Conservation (phyloP, 2,113 vertebrate genomes). For the Salvelinus sp. region DNA sequence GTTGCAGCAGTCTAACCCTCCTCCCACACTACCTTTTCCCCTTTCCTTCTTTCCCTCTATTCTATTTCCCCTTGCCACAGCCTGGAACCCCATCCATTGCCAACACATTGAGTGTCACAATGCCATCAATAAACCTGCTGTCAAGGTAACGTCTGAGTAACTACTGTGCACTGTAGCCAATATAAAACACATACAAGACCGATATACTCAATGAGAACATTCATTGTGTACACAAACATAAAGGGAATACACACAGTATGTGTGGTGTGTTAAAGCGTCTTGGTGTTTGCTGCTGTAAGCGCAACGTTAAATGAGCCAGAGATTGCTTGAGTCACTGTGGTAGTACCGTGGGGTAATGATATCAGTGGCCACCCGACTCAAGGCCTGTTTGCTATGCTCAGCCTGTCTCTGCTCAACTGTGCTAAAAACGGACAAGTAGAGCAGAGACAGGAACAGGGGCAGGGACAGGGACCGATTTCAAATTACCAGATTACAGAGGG, state of each 20-base stretch:
- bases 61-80: slow-evolving; percentile 65
- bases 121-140: slow-evolving; percentile 97
- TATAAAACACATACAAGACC: too few relatives aligned
- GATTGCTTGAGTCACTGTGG: slow-evolving; percentile 23
- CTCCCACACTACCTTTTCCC: slow-evolving; percentile 4
- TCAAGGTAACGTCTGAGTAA: slow-evolving; percentile 82
- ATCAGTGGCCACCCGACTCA: slow-evolving; percentile 23
- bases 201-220: too few relatives aligned
- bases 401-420: slow-evolving; percentile 12
- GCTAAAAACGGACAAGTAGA: slow-evolving; percentile 60
- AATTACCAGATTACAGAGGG: slow-evolving; percentile 59
- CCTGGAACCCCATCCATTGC: slow-evolving; percentile 99
- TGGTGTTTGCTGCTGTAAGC: slow-evolving; percentile 24
- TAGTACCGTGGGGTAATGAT: slow-evolving; percentile 26
- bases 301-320: slow-evolving; percentile 53
- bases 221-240: too few relatives aligned
- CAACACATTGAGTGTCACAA: slow-evolving; percentile 99
- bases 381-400: too few relatives aligned
- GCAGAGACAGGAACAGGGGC: slow-evolving; percentile 25
- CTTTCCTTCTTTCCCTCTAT: neutral
- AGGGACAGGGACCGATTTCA: slow-evolving; percentile 62
- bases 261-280: slow-evolving; percentile 23
- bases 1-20: slow-evolving; percentile 20
- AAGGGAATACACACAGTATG: neutral
- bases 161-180: neutral